Conservation (phyloP, 35 echinoderm and acorn worm genomes). For the Amphiura filiformis region DNA sequence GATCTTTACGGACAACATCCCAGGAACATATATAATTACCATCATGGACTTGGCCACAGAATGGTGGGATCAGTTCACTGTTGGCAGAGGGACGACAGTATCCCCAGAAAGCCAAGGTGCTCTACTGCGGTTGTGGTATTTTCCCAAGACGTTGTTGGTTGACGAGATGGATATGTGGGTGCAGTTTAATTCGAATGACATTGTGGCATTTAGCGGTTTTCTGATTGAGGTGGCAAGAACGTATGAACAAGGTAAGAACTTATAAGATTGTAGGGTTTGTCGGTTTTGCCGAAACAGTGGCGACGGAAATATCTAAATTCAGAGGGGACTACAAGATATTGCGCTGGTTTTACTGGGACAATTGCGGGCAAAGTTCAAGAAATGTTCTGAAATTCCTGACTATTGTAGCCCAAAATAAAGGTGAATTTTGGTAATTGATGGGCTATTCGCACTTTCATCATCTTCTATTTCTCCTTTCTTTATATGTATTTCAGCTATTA, state of each 20-base stretch:
- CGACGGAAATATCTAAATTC: no score
- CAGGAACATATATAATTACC: background rate
- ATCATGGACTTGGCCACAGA: background rate
- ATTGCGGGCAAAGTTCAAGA: no score
- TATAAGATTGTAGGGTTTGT: no score
- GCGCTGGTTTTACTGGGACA: no score
- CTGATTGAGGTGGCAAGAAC: background rate
- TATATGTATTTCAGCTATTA: no score
- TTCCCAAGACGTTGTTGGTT: background rate
- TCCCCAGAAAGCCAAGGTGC: background rate
- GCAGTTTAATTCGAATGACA: background rate
- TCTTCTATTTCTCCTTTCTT: no score
- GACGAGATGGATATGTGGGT: background rate
- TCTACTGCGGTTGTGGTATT: background rate
- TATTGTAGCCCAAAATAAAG: no score
- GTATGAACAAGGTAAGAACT: background rate
- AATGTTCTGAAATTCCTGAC: no score
- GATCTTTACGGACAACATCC: background rate
- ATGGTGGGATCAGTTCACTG: background rate
- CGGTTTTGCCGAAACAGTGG: no score
- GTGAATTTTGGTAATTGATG: no score
- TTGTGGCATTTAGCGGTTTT: background rate
- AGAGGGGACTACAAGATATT: no score
- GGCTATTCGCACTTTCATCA: no score
- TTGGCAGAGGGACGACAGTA: background rate